Evolutionary conservation across 2,113 vertebrate genomes (phyloP).

Genomic region (Choloepus hoffmanni): DNA sequence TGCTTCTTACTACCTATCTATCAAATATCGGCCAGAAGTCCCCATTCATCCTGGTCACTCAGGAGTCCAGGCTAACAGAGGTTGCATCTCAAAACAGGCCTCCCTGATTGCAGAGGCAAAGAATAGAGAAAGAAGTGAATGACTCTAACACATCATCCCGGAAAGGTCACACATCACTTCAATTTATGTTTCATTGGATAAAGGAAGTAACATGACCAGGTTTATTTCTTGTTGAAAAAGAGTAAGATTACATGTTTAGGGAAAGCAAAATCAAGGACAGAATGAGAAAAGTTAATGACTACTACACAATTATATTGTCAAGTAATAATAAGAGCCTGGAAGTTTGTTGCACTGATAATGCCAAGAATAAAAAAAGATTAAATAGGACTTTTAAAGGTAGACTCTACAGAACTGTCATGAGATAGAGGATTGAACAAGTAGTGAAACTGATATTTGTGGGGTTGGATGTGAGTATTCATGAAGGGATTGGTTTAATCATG

Average conservation of each 20-base stretch:
- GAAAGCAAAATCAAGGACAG: neutral
- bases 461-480: no score
- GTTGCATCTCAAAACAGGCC: neutral
- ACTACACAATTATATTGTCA: neutral
- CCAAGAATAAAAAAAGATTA: neutral
- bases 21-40: neutral
- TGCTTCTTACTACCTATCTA: neutral
- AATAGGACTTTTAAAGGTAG: neutral
- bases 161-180: neutral
- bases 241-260: neutral
- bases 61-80: neutral
- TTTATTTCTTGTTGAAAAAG: neutral
- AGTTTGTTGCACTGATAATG: neutral
- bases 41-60: neutral
- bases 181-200: neutral
- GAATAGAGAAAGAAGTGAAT: neutral
- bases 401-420: neutral
- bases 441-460: no score
- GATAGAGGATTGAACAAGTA: neutral
- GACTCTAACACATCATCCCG: neutral
- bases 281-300: neutral
- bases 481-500: no score
- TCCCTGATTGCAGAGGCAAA: neutral
- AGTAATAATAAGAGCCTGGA: neutral
- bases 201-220: neutral